Base-by-base conservation (phyloP, 2,888 invertebrate species). In the Tiliacea aurago region DNA sequence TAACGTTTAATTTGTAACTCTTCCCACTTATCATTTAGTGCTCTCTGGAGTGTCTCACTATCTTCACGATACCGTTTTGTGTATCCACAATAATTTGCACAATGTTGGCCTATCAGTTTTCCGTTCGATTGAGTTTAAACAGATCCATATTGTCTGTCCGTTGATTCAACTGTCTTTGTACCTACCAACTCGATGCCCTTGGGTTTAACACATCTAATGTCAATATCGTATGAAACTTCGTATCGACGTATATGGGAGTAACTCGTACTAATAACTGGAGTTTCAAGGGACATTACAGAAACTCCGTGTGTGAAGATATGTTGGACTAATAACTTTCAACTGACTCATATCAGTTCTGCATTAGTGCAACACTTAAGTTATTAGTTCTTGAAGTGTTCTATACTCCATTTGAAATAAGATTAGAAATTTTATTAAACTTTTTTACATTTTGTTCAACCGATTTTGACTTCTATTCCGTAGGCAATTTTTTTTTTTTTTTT, bases 91-190 rank as follows among this genome's bases (percentile, higher is more conserved):
- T 66, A 47, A 83, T 80, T 77, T 65, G 64, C 47, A 73, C 80
- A 77, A 73, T 59, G 78, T 73, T 70, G 77, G 73, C 82, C 76
- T 89, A 90, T 90, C 90, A 80, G 80, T 76, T 83, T 84, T 83
- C 78, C 86, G 76, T 83, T 76, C 83, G 86, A 84, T 77, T 87
- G 82, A 82, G 75, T 86, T 84, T 78, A 75, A 84, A 86, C 80
- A 81, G 81, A 80, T 83, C 81, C 70, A 73, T 69, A 78, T 85
- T 83, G 76, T 80, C 56, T 78, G 55, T 43, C 75, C 69, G 56
- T 53, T 74, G 69, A 80, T 71, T 80, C 55, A 47, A 58, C 59
- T 71, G 65, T 65, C 59, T 77, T 77, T 73, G 70, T 66, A 43
- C 9, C n/a, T 43, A 45, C 33, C 18, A 28, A 41, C 33, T 55